These are phyloP conservation scores for Loripinus fragilis DNA, from an alignment of 2,888 invertebrate species.

Conservation along the genomic window DNA sequence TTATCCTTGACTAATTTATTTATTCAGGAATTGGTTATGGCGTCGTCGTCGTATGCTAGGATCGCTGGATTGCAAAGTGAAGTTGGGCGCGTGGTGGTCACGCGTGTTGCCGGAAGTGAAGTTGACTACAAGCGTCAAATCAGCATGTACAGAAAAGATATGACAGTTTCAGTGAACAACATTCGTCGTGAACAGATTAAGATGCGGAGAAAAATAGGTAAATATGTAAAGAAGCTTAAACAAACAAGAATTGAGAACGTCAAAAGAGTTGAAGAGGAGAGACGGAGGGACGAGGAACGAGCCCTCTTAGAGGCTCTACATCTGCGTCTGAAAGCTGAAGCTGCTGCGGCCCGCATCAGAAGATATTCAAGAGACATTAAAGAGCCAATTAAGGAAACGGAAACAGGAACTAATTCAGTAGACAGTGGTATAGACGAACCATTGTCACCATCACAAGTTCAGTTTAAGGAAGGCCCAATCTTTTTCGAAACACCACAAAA, in stretches of 20 bases:
- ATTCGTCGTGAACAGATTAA: conserved; percentile 66
- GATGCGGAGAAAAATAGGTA: conserved; percentile 59
- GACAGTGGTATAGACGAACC: conserved; percentile 23
- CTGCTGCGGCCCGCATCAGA: conserved; percentile 44
- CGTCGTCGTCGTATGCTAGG: conserved; percentile 69
- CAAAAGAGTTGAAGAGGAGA: conserved; percentile 53
- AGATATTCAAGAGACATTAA: conserved; percentile 31
- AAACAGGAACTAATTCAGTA: neutral
- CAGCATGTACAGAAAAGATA: conserved; percentile 70
- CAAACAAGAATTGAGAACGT: conserved; percentile 57
- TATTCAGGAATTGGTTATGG: conserved; percentile 66
- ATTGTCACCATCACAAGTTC: conserved; percentile 35
- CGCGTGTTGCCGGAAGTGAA: conserved; percentile 71
- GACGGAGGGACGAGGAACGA: conserved; percentile 43
- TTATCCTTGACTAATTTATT: too few species aligned
- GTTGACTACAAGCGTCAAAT: conserved; percentile 69
- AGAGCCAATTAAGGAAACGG: neutral
- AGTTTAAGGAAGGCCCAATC: conserved; percentile 35
- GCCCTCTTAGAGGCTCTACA: conserved; percentile 53
- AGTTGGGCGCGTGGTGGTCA: conserved; percentile 69
- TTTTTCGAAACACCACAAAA: conserved; percentile 43
- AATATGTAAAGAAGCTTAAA: conserved; percentile 62
- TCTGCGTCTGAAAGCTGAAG: conserved; percentile 51
- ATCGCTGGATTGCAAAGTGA: conserved; percentile 74
- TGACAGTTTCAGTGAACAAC: conserved; percentile 65